Conservation (phyloP, 2,888 invertebrate genomes). For the Clistopyga incitator region DNA sequence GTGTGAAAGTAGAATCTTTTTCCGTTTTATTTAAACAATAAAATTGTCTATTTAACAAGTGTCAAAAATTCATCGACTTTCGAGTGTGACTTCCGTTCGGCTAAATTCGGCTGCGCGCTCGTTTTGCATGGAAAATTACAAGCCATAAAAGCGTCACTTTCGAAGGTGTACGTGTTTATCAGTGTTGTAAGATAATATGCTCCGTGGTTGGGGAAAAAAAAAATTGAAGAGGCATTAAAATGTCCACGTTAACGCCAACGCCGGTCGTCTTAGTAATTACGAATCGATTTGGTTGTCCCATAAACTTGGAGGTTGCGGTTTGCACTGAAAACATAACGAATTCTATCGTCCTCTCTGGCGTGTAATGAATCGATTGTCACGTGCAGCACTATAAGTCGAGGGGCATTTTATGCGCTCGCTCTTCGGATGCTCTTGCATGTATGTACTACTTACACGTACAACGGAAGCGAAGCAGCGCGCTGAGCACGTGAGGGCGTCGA, state of each 20-base stretch:
- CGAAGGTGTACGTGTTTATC: neutral
- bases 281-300: slow-evolving; percentile 10
- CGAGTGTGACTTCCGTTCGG: neutral
- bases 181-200: neutral
- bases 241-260: neutral
- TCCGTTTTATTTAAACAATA: neutral
- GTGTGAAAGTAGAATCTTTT: too few species aligned
- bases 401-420: neutral
- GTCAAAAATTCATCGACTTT: neutral
- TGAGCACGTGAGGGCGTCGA: slow-evolving; percentile 25
- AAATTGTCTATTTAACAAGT: neutral
- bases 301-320: slow-evolving; percentile 2
- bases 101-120: neutral
- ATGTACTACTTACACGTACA: neutral
- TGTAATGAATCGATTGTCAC: neutral
- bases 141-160: slow-evolving; percentile 3
- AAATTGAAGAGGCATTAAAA: neutral
- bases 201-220: neutral
- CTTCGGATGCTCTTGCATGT: neutral
- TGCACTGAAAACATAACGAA: neutral
- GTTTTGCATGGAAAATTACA: neutral
- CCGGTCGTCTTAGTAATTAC: neutral
- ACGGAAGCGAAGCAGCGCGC: slow-evolving; percentile 1
- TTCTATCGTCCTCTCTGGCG: neutral
- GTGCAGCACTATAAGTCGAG: neutral